Evolutionary conservation across 2,888 invertebrate genomes (phyloP).

Genomic region (Hecatera dysodea): DNA sequence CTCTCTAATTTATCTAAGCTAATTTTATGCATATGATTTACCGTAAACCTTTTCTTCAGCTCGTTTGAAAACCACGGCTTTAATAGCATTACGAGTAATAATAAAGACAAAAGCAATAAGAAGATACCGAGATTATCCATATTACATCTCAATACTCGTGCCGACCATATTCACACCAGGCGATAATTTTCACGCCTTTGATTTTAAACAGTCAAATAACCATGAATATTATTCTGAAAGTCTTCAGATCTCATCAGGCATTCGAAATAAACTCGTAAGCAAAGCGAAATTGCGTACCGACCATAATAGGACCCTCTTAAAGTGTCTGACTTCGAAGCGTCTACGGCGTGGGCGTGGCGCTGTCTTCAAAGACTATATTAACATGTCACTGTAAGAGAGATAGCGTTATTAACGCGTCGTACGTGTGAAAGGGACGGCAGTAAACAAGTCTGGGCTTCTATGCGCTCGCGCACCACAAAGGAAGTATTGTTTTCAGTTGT

Average conservation of each 20-base stretch:
- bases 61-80: background rate
- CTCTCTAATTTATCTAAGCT: background rate
- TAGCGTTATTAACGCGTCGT: constrained; percentile 63
- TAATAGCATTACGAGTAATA: background rate
- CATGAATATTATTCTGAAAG: constrained; percentile 52
- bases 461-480: constrained; percentile 76
- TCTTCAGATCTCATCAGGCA: constrained; percentile 56
- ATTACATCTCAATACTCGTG: constrained; percentile 1
- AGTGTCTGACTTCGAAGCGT: constrained; percentile 63
- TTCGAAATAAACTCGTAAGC: constrained; percentile 60
- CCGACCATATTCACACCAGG: constrained; percentile 8
- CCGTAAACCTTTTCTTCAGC: background rate
- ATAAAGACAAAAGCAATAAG: background rate
- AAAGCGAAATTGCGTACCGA: constrained; percentile 57
- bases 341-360: constrained; percentile 75
- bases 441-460: constrained; percentile 71
- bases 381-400: constrained; percentile 82
- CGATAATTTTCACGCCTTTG: constrained; percentile 55
- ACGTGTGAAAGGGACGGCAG: constrained; percentile 68
- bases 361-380: constrained; percentile 77
- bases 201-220: constrained; percentile 56
- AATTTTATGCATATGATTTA: too few species aligned
- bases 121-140: constrained; percentile 15
- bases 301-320: constrained; percentile 64
- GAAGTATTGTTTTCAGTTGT: constrained; percentile 79